Conservation (phyloP, 2,888 invertebrate genomes). For the Drosophila testacea region DNA sequence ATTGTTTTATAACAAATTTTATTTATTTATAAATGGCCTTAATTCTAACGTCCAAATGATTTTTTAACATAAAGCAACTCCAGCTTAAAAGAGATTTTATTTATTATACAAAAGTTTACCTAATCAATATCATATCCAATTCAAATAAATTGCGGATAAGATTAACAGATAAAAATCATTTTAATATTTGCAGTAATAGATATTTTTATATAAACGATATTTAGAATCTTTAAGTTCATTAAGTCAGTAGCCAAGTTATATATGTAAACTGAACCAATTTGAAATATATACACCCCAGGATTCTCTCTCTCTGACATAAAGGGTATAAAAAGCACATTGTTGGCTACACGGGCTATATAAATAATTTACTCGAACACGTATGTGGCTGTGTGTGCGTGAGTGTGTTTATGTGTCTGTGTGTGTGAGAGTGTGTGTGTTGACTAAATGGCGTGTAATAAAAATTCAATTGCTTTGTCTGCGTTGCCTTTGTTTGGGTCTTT, state of each 20-base stretch:
- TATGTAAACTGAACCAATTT: neutral
- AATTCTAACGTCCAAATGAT: too few relatives aligned
- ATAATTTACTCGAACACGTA: slow-evolving; percentile 50
- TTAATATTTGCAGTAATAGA: too few relatives aligned
- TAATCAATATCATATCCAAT: too few relatives aligned
- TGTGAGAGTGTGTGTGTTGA: slow-evolving; percentile 41
- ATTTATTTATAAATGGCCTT: too few relatives aligned
- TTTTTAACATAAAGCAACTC: too few relatives aligned
- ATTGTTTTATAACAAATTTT: too few relatives aligned
- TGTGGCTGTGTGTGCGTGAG: slow-evolving; percentile 3
- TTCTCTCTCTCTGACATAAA: neutral
- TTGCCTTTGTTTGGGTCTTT: slow-evolving; percentile 34
- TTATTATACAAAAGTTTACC: too few relatives aligned
- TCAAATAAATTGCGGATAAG: too few relatives aligned
- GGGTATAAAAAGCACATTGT: slow-evolving; percentile 44
- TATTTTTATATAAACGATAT: too few relatives aligned
- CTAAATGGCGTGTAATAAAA: slow-evolving; percentile 71
- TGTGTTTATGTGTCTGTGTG: neutral
- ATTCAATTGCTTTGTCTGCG: slow-evolving; percentile 71
- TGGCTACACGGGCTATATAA: slow-evolving; percentile 49
- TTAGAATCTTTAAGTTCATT: too few relatives aligned
- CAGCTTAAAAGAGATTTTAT: too few relatives aligned
- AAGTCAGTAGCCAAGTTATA: neutral
- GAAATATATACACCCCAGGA: slow-evolving; percentile 4
- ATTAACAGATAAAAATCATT: too few relatives aligned